Percentiles rank a stretch among this genome's conserved stretches.
These are phyloP conservation scores for Caenorhabditis japonica DNA, from an alignment of 2,888 invertebrate genomes.

Conservation along the genomic window DNA sequence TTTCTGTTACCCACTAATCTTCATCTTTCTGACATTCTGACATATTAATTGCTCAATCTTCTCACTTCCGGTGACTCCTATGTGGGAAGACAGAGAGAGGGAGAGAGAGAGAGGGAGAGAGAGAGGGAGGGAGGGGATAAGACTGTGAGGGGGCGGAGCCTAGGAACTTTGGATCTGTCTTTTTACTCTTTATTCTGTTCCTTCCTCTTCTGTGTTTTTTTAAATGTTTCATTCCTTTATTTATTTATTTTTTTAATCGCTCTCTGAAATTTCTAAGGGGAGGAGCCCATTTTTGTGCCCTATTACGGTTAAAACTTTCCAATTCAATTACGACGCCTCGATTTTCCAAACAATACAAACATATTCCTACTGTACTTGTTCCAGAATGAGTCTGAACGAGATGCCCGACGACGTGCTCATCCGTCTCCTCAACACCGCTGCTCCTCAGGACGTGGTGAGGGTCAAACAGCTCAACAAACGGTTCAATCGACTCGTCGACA, in stretches of 20 bases:
- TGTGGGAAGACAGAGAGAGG: neutral
- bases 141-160: constrained; percentile 20
- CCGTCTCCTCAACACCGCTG: constrained; percentile 24
- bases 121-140: too few relatives aligned
- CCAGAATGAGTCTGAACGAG: constrained; percentile 30
- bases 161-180: neutral
- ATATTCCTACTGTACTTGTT: neutral
- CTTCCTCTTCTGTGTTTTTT: constrained; percentile 2
- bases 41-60: neutral
- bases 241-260: neutral
- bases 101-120: constrained; percentile 7
- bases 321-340: too few relatives aligned
- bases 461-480: constrained; percentile 35
- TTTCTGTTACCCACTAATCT: neutral
- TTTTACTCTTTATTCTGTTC: neutral
- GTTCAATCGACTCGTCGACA: constrained; percentile 36
- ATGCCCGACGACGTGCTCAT: constrained; percentile 52
- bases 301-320: neutral
- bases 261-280: neutral
- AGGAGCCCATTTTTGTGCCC: neutral
- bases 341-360: too few relatives aligned
- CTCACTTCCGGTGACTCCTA: constrained; percentile 24
- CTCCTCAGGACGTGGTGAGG: constrained; percentile 32
- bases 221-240: neutral
- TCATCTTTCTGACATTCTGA: too few relatives aligned